Evolutionary conservation across 2,888 invertebrate species (phyloP).

Genomic region (Carabus problematicus): DNA sequence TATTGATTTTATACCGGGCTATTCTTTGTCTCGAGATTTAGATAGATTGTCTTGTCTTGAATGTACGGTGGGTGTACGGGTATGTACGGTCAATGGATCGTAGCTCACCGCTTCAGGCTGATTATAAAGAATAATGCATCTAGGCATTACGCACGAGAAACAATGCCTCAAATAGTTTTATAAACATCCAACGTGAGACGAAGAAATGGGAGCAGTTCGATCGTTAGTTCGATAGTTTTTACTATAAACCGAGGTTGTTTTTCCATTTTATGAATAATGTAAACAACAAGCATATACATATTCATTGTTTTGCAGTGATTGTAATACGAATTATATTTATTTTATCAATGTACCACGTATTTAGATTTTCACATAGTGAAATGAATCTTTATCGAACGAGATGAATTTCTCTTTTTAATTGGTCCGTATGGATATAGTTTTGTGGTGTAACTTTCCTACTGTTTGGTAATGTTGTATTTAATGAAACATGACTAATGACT

Average conservation of each 20-base stretch:
- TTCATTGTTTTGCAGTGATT: too few species aligned
- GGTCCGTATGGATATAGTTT: too few species aligned
- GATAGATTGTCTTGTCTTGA: slow-evolving; percentile 12
- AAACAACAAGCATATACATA: too few species aligned
- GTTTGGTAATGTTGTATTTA: too few species aligned
- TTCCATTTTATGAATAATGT: too few species aligned
- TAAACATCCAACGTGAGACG: not conserved
- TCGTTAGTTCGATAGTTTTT: not conserved
- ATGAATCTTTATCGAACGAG: too few species aligned
- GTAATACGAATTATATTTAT: too few species aligned
- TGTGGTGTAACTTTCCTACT: too few species aligned
- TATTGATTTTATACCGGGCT: slow-evolving; percentile 16
- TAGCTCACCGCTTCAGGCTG: not conserved
- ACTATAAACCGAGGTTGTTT: not conserved
- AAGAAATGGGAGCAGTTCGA: slow-evolving; percentile 7
- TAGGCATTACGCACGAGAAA: slow-evolving; percentile 4
- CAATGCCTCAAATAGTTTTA: not conserved
- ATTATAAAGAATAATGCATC: not conserved
- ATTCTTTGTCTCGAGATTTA: slow-evolving; percentile 12
- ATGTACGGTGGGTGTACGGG: slow-evolving; percentile 11
- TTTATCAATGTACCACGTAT: too few species aligned
- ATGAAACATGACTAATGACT: too few species aligned
- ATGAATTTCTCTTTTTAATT: too few species aligned
- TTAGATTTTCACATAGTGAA: too few species aligned
- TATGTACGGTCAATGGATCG: not conserved